Base-by-base conservation (phyloP, 2,797 vertebrate species). In the Babyrousa celebensis region DNA sequence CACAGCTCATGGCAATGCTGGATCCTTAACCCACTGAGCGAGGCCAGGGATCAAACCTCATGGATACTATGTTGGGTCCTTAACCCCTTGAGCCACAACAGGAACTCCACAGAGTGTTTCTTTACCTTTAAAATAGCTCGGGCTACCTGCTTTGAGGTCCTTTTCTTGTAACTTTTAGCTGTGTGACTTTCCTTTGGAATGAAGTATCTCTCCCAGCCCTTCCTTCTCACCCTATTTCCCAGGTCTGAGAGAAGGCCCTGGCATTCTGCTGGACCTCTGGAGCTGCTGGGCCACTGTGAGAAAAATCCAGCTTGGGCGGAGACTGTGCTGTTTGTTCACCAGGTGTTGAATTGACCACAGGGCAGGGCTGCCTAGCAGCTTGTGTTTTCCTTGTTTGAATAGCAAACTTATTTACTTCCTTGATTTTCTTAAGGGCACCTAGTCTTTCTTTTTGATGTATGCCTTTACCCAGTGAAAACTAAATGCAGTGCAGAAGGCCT, bases 111-210 rank as follows among this genome's bases (percentile, higher is more conserved):
- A 80, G 74, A 60, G 9, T 95, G 32, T 63, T 91, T 93, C 29
- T 95, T 88, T 91, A 62, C 27, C 65, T 52, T 92, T 82, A 95
- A 94, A 87, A 96, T 90, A 94, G 43, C 75, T 63, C 27, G n/a
- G 85, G 71, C 58, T 1, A 36, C 74, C 67, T 88, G 85, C 79
- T 91, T 83, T 75, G 48, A 79, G 72, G 27, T 65, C 52, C 27
- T 86, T 89, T 48, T 75, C 27, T 63, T 77, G 12, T 12, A 94
- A 92, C 63, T 82, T 96, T 56, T 72, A 68, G n/a, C 60, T 89
- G 78, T 72, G 43, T 89, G 85, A 63, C 72, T 93, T 95, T 89
- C 74, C 43, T 94, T 75, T 89, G 52, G 72, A 74, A 62, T 74
- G 36, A 95, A 85, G 29, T n/a, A 17, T 70, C 72, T 65, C 25